phyloP scores from a whole-genome alignment of 2,888 invertebrate genomes.

The Cephus rjabovi region DNA sequence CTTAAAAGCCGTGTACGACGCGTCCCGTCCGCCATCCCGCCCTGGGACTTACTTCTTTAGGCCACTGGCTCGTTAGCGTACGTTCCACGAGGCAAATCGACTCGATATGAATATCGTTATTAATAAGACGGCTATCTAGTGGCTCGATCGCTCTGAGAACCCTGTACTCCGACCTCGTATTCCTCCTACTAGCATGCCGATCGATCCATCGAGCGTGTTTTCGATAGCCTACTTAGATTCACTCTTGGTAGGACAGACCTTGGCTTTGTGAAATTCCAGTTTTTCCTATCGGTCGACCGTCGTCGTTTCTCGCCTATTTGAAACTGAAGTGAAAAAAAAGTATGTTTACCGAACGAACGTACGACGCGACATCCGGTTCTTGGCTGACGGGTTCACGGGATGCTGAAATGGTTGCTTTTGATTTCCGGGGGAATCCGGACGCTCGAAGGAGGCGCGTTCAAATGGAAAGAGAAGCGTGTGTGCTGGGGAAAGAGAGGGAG shows the following conservation, averaged over 20 bases:
- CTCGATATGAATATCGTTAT: conserved; percentile 32
- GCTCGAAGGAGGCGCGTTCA: conserved; percentile 24
- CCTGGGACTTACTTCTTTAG: neutral
- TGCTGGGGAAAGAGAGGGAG: neutral
- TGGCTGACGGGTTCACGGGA: neutral
- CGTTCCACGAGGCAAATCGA: conserved; percentile 26
- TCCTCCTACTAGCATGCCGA: neutral
- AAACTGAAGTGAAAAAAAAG: neutral
- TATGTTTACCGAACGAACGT: neutral
- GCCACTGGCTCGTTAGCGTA: conserved; percentile 23
- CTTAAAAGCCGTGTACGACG: conserved; percentile 42
- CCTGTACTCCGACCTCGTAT: neutral
- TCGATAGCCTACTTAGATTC: conserved; percentile 5
- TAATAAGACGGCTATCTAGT: conserved; percentile 20
- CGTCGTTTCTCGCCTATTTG: neutral
- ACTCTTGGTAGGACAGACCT: neutral
- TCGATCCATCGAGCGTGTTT: conserved; percentile 2
- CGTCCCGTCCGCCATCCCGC: conserved; percentile 9
- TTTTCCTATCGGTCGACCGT: neutral
- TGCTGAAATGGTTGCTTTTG: conserved; percentile 28
- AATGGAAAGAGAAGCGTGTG: neutral
- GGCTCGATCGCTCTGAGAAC: neutral
- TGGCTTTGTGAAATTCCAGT: neutral
- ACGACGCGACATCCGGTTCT: neutral
- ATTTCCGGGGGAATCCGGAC: conserved; percentile 38